Conservation (phyloP, 2,113 vertebrate species). For the Hydropotes inermis region DNA sequence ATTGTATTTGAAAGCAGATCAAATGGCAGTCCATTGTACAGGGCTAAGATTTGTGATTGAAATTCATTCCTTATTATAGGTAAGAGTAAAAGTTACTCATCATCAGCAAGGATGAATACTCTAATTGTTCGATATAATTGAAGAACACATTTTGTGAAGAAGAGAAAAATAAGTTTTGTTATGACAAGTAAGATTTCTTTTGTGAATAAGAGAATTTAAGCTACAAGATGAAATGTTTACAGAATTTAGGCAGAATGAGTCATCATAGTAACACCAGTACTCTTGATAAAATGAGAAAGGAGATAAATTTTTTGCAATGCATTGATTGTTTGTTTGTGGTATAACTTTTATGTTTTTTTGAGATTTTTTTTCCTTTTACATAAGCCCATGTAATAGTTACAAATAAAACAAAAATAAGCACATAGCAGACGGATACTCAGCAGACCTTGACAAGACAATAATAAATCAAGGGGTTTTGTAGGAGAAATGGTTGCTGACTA, state of each 20-base stretch:
- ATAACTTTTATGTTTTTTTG: conserved; percentile 46
- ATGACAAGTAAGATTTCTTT: conserved; percentile 16
- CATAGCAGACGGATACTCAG: conserved; percentile 2
- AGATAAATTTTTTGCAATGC: conserved; percentile 41
- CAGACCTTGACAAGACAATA: not conserved
- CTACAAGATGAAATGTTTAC: conserved; percentile 45
- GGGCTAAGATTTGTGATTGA: not conserved
- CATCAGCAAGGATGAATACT: not conserved
- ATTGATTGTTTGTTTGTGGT: conserved; percentile 61
- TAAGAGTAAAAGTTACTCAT: not conserved
- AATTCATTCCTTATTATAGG: not conserved
- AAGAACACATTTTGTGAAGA: conserved; percentile 13
- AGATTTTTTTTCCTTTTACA: conserved; percentile 7
- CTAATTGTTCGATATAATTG: conserved; percentile 8
- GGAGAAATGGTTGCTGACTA: not conserved
- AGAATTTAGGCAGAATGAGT: conserved; percentile 52
- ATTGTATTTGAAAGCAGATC: not conserved
- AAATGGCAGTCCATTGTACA: not conserved
- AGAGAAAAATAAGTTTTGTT: conserved; percentile 22
- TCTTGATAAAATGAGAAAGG: conserved; percentile 43
- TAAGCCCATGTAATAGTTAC: conserved; percentile 50
- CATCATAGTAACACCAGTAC: conserved; percentile 20
- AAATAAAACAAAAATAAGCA: conserved; percentile 50
- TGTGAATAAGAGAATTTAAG: not conserved
- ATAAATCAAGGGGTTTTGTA: conserved; percentile 34